Conservation (phyloP, 35 echinoderm and acorn worm genomes). For the Ophiothrix spiculata region DNA sequence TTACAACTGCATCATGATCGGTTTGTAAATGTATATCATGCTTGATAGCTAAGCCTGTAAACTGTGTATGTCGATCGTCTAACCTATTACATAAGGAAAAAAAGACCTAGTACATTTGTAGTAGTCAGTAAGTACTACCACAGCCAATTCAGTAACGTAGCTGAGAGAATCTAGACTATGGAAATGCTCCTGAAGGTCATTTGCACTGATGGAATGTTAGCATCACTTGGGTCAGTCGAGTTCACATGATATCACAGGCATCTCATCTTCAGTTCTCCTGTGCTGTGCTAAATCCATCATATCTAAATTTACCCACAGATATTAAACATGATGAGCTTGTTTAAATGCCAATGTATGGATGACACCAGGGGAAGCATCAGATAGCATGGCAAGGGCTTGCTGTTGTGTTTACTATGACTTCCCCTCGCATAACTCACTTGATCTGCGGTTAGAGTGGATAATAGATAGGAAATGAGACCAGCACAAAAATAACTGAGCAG, state of each 20-base stretch:
- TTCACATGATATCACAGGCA: background rate
- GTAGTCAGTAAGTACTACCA: background rate
- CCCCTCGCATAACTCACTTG: too few relatives aligned
- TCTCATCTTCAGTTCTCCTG: background rate
- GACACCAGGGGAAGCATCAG: background rate
- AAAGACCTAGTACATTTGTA: too few relatives aligned
- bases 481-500: too few relatives aligned
- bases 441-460: too few relatives aligned
- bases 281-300: background rate
- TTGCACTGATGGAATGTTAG: constrained; percentile 4
- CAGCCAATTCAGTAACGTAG: constrained; percentile 9
- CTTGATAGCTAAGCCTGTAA: background rate
- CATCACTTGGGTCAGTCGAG: background rate
- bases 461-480: too few relatives aligned
- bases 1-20: background rate
- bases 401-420: too few relatives aligned
- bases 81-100: too few relatives aligned
- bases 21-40: background rate
- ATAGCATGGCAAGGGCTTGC: too few relatives aligned
- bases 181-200: background rate
- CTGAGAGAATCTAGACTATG: background rate
- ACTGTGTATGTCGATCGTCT: background rate
- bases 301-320: constrained; percentile 8
- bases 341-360: background rate
- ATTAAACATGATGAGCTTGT: background rate